Evolutionary conservation across 2,888 invertebrate species (phyloP), one percentile per base, ranked within the genome.

Genomic region (Malthinus seriepunctatus): DNA sequence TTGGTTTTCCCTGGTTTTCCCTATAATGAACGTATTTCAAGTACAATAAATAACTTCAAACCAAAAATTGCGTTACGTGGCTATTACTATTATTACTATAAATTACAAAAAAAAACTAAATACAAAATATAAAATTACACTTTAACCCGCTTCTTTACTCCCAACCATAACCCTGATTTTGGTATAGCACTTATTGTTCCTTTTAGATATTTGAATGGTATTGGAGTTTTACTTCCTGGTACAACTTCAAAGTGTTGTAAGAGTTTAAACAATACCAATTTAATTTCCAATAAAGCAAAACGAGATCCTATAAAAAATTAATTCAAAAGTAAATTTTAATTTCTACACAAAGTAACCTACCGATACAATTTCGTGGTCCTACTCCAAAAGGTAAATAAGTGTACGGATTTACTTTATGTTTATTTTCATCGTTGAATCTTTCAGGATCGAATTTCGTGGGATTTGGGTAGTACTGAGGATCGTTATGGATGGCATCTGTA

Each of bases 291-390:
- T 14, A 39, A 8, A 14, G 39, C 39, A 39, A 39, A 39, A 8
- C 39, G 39, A 15, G 39, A 39, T 14, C 39, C 39, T 39, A 12
- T 5, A 39, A 39, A 39, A n/a, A 9, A 9, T 8, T 1, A 8
- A 14, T 12, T 39, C 4, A 39, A 39, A 39, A 38, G 0, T 8
- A 1, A 3, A 14, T 4, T 8, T n/a, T 5, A 8, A 38, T 10
- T 12, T 12, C 0, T 8, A 5, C 15, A 2, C n/a, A 1, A 10
- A 9, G 8, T 5, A 14, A 39, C 14, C 9, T 7, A 80, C 86
- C 88, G 50, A 88, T 83, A 65, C 88, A 88, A 68, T 81, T 85
- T 53, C 87, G 79, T 1, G 83, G 86, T 3, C 88, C 88, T 0
- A 84, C 5, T 2, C 75, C 75, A 61, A 75, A 75, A 1, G 75